phyloP scores from a whole-genome alignment of 2,888 invertebrate species.

The Pimpla rufipes region DNA sequence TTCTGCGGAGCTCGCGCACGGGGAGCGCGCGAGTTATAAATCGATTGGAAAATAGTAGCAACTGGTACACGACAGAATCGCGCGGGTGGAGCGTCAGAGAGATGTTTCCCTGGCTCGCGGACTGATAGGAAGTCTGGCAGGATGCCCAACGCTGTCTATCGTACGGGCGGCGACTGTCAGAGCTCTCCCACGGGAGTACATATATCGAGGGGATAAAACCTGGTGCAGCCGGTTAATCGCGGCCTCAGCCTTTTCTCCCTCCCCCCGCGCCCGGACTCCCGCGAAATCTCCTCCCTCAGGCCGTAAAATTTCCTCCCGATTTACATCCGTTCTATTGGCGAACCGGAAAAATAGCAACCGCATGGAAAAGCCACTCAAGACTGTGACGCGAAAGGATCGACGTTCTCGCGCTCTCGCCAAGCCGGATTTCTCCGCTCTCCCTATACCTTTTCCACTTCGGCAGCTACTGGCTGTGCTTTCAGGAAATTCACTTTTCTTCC shows the following conservation, averaged over 20 bases:
- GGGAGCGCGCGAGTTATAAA: background rate
- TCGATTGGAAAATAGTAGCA: background rate
- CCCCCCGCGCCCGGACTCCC: background rate
- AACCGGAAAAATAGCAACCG: conserved; percentile 43
- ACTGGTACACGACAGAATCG: conserved; percentile 25
- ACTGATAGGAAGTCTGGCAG: conserved; percentile 62
- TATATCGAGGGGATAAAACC: conserved; percentile 48
- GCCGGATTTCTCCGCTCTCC: background rate
- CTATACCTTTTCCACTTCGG: background rate
- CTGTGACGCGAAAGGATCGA: conserved; percentile 13
- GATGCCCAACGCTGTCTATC: conserved; percentile 58
- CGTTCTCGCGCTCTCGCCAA: background rate
- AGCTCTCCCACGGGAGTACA: conserved; percentile 34
- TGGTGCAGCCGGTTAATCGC: conserved; percentile 62
- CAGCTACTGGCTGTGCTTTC: background rate
- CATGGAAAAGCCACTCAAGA: conserved; percentile 36
- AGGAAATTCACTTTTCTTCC: background rate
- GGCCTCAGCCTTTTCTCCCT: conserved; percentile 38
- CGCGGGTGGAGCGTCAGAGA: conserved; percentile 57
- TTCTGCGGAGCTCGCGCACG: background rate
- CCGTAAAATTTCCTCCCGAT: conserved; percentile 61
- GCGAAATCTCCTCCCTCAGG: conserved; percentile 50
- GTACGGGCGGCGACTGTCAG: conserved; percentile 10
- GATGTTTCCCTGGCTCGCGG: conserved; percentile 29
- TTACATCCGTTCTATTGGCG: conserved; percentile 49